Evolutionary conservation across 2,113 vertebrate genomes (phyloP).

Genomic region (Sylvilagus bachmani): DNA sequence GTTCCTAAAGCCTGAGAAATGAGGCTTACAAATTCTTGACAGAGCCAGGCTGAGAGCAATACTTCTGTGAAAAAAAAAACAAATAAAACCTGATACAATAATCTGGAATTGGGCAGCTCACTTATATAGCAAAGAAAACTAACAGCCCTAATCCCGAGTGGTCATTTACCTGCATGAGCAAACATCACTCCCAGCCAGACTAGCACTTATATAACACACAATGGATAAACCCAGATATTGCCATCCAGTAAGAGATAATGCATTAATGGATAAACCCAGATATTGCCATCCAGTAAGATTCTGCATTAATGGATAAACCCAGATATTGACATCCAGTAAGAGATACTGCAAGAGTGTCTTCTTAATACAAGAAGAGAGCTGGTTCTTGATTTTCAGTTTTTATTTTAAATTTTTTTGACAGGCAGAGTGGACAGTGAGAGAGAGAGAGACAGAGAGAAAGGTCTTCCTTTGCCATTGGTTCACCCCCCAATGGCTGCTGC

Average conservation of each 20-base stretch:
- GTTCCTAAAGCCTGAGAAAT: slow-evolving; percentile 13
- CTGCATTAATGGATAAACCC: neutral
- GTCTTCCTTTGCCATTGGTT: no score
- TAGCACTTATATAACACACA: neutral
- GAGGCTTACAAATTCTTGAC: neutral
- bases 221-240: neutral
- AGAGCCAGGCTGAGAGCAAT: neutral
- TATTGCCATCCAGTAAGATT: neutral
- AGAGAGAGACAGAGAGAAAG: no score
- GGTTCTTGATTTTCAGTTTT: slow-evolving; percentile 5
- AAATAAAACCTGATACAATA: neutral
- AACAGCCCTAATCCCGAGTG: neutral
- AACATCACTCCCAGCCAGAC: neutral
- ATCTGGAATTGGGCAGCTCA: neutral
- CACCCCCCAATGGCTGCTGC: no score
- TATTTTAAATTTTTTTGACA: no score
- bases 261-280: neutral
- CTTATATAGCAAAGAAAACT: neutral
- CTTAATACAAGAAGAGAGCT: neutral
- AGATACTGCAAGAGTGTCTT: neutral
- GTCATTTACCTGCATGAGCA: neutral
- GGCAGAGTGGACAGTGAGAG: no score
- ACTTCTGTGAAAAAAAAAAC: slow-evolving; percentile 38
- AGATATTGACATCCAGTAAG: neutral
- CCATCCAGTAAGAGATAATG: neutral